Conservation (phyloP, 2,888 invertebrate species). For the Lymantria monacha region DNA sequence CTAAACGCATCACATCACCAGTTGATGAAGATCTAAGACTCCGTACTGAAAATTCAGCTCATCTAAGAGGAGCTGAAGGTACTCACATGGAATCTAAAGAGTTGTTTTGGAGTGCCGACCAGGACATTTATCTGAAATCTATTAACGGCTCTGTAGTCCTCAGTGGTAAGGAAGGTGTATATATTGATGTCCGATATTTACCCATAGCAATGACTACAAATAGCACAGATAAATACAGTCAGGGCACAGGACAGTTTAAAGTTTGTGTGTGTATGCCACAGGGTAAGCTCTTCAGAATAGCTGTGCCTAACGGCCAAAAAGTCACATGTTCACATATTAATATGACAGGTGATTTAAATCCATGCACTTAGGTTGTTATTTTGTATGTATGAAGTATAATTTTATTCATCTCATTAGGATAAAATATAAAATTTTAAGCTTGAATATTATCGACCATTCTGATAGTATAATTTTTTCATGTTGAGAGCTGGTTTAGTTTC, state of each 20-base stretch:
- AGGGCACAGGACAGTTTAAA: constrained; percentile 86
- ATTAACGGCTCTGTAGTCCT: constrained; percentile 88
- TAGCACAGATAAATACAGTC: constrained; percentile 44
- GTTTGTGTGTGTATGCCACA: constrained; percentile 95
- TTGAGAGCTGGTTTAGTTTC: too few species aligned
- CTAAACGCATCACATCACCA: constrained; percentile 88
- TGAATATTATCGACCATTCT: too few species aligned
- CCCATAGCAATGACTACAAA: constrained; percentile 83
- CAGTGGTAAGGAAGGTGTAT: constrained; percentile 86
- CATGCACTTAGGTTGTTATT: constrained; percentile 77
- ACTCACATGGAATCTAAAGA: constrained; percentile 87
- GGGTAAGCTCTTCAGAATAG: constrained; percentile 91
- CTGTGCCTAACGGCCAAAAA: constrained; percentile 83
- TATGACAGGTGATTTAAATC: constrained; percentile 83
- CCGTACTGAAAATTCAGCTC: constrained; percentile 85
- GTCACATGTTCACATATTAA: constrained; percentile 85
- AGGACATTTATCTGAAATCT: constrained; percentile 89
- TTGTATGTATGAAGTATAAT: not conserved
- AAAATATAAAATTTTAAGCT: too few species aligned
- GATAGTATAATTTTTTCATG: too few species aligned
- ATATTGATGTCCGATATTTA: constrained; percentile 86
- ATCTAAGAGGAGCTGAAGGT: constrained; percentile 91
- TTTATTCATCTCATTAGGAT: not conserved
- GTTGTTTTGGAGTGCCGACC: constrained; percentile 89
- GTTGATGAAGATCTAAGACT: constrained; percentile 85